These are phyloP conservation scores for Gila robusta DNA, from an alignment of 2,797 vertebrate species.

Conservation along the genomic window DNA sequence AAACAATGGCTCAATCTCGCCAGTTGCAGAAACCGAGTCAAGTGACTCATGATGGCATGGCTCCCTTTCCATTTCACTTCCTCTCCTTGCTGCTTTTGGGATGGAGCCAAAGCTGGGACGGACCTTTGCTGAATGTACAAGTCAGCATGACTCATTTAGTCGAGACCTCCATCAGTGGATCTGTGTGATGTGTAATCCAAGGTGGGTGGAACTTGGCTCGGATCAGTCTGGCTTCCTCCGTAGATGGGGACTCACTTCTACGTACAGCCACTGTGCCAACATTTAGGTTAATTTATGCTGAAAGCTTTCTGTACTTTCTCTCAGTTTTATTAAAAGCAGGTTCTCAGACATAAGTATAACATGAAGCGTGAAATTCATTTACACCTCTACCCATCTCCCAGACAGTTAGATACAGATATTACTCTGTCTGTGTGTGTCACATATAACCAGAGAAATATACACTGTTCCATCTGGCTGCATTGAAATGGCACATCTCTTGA, in stretches of 20 bases:
- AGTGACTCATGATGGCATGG: constrained; percentile 7
- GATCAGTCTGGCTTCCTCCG: constrained; percentile 1
- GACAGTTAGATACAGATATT: constrained; percentile 21
- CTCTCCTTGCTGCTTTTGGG: constrained; percentile 33
- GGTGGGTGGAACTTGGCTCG: constrained; percentile 34
- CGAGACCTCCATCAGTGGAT: constrained; percentile 41
- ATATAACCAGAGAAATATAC: neutral
- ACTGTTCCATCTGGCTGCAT: constrained; percentile 12
- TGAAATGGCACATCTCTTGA: neutral
- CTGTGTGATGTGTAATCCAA: constrained; percentile 34
- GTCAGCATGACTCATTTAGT: constrained; percentile 56
- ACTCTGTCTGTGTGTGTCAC: neutral
- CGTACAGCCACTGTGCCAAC: constrained; percentile 59
- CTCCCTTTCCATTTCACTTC: constrained; percentile 15
- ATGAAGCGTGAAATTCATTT: constrained; percentile 16
- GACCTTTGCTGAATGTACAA: constrained; percentile 52
- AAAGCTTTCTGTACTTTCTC: constrained; percentile 11
- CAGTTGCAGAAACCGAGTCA: constrained; percentile 23
- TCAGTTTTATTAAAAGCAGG: constrained; percentile 8
- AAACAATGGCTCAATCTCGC: constrained; percentile 34
- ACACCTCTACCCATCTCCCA: neutral
- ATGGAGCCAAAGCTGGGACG: constrained; percentile 20
- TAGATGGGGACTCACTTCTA: constrained; percentile 54
- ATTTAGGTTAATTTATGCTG: constrained; percentile 68
- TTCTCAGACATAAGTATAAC: neutral